Base-by-base conservation (phyloP, 2,113 vertebrate species). In the Ramphastos sulfuratus region DNA sequence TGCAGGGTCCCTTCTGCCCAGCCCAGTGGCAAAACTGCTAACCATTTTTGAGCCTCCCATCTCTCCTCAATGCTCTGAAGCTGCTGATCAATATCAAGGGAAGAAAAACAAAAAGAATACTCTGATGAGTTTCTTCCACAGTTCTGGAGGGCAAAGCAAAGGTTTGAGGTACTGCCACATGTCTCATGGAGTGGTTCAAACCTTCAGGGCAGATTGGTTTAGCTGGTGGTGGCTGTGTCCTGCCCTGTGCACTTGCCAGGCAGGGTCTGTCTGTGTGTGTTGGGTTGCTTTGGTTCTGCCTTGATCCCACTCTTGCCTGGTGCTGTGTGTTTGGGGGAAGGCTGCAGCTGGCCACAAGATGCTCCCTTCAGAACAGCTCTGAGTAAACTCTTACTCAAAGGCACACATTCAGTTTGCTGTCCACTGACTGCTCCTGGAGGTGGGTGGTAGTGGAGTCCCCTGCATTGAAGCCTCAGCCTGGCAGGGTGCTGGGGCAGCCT, bases 21-120 rank as follows among this genome's bases (percentile, higher is more conserved):
- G 55, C 77, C 74, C 64, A 74, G 67, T 63, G 77, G 76, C 96
- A 97, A 89, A 98, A 98, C 98, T 98, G 98, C 98, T 99, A 99
- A 99, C 98, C 98, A 90, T 98, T 99, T 98, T 97, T 98, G 98
- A 97, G 95, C 85, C 96, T 92, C 74, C 96, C 91, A 27, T 94
- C 85, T 96, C 90, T 97, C 94, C 93, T 96, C 64, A 90, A 37
- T 96, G 86, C 95, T 85, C 74, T 94, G 69, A 71, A 93, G 15
- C 15, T 37, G 92, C 37, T 63, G 89, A 79, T 89, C 54, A 50
- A 8, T 59, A 73, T 87, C 76, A 82, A 84, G 88, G 96, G 92
- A 79, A 59, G 37, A 35, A 71, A 50, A 44, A 44, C 13, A 44
- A 15, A 44, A 39, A 39, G 9, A 39, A 11, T 94, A 59, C 28